These are phyloP conservation scores for Columbina picui DNA, from an alignment of 2,113 vertebrate genomes.

Conservation along the genomic window DNA sequence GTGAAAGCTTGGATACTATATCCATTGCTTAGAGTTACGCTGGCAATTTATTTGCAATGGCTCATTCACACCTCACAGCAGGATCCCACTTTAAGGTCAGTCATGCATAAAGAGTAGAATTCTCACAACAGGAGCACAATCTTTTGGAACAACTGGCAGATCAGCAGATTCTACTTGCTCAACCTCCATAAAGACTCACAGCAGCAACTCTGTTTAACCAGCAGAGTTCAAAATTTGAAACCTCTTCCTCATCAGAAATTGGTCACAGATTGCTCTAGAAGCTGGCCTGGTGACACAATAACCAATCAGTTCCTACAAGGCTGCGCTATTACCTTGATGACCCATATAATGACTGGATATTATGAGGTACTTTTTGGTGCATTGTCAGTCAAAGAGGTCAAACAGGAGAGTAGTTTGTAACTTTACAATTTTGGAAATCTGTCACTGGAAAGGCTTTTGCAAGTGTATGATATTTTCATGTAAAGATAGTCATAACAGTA, in stretches of 20 bases:
- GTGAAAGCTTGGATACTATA: not conserved
- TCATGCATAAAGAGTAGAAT: not conserved
- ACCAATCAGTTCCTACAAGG: conserved; percentile 26
- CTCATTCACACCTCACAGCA: not conserved
- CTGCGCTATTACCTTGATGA: not conserved
- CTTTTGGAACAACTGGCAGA: conserved; percentile 3
- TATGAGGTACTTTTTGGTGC: not conserved
- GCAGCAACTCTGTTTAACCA: conserved; percentile 33
- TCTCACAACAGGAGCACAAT: conserved; percentile 21
- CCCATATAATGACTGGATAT: not conserved
- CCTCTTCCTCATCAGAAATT: not conserved
- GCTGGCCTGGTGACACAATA: not conserved
- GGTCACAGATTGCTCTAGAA: conserved; percentile 7
- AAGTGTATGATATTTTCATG: not conserved
- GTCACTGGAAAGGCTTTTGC: not conserved
- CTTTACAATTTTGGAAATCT: not conserved
- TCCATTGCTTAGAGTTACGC: not conserved
- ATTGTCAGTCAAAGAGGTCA: not conserved
- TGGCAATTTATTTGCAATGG: not conserved
- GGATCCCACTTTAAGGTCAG: not conserved
- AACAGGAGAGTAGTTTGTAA: not conserved
- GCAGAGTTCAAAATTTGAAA: conserved; percentile 45
- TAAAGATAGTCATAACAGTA: not conserved
- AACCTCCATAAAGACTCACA: conserved; percentile 52
- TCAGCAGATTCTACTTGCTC: conserved; percentile 31